phyloP scores from a whole-genome alignment of 2,113 vertebrate genomes.

The Cyanistes caeruleus region DNA sequence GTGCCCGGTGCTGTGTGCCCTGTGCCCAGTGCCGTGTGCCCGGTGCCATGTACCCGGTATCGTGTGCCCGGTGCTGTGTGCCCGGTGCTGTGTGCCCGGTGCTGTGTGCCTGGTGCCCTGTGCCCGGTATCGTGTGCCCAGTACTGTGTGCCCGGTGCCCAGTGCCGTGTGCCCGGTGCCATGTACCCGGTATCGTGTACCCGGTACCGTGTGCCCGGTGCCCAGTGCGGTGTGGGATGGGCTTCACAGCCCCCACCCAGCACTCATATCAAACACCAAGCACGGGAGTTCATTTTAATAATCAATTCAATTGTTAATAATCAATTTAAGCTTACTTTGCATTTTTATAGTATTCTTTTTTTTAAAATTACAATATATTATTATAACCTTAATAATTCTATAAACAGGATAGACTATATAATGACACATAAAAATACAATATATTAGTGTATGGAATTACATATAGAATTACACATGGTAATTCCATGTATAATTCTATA shows the following conservation, averaged over 20 bases:
- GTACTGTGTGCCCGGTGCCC: not conserved
- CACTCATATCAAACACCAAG: not conserved
- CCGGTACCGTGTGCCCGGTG: too few species aligned
- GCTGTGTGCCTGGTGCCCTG: too few species aligned
- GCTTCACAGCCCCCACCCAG: not conserved
- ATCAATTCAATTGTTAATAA: not conserved
- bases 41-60: too few species aligned
- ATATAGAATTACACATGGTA: not conserved
- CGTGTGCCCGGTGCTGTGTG: too few species aligned
- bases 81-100: too few species aligned
- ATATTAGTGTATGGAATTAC: too few species aligned
- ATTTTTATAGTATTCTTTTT: accelerated
- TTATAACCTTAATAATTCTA: not conserved
- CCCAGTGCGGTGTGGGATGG: not conserved
- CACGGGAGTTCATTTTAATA: accelerated
- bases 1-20: too few species aligned
- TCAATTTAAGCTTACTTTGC: not conserved
- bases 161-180: too few species aligned
- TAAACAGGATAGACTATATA: not conserved
- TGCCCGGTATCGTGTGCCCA: too few species aligned
- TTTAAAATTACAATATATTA: not conserved
- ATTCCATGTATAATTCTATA: not conserved
- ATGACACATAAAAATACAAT: not conserved
- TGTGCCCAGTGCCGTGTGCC: too few species aligned
- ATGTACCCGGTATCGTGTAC: too few species aligned